phyloP scores from a whole-genome alignment of 2,113 vertebrate genomes.

The Rallus limicola region DNA sequence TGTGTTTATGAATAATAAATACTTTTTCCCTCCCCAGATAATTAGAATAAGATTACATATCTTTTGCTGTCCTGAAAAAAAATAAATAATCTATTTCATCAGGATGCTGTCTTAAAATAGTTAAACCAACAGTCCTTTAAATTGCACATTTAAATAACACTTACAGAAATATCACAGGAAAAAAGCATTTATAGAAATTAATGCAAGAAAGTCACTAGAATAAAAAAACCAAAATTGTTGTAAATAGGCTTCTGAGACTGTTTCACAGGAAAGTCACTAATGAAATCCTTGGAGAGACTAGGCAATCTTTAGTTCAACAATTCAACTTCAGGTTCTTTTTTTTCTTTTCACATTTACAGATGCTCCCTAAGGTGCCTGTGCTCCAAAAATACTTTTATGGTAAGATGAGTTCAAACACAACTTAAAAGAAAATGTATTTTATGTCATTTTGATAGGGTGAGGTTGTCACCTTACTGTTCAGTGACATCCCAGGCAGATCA shows the following conservation, averaged over 20 bases:
- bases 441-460: constrained; percentile 44
- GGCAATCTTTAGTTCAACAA: constrained; percentile 43
- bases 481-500: not conserved
- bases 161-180: not conserved
- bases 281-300: constrained; percentile 51
- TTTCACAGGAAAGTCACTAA: constrained; percentile 32
- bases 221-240: not conserved
- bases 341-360: not conserved
- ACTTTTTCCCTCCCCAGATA: not conserved
- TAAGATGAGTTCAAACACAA: constrained; percentile 48
- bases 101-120: not conserved
- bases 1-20: constrained; percentile 30
- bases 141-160: not conserved
- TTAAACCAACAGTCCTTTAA: not conserved
- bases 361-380: constrained; percentile 22
- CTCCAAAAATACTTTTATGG: constrained; percentile 26
- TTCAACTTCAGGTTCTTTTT: not conserved
- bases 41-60: not conserved
- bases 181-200: constrained; percentile 18
- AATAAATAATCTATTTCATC: not conserved
- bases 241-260: constrained; percentile 26
- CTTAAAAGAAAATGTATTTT: constrained; percentile 48
- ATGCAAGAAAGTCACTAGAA: not conserved
- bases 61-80: not conserved
- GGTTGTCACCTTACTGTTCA: constrained; percentile 49